phyloP scores from a whole-genome alignment of 2,113 vertebrate species.

The Halichoerus grypus region DNA sequence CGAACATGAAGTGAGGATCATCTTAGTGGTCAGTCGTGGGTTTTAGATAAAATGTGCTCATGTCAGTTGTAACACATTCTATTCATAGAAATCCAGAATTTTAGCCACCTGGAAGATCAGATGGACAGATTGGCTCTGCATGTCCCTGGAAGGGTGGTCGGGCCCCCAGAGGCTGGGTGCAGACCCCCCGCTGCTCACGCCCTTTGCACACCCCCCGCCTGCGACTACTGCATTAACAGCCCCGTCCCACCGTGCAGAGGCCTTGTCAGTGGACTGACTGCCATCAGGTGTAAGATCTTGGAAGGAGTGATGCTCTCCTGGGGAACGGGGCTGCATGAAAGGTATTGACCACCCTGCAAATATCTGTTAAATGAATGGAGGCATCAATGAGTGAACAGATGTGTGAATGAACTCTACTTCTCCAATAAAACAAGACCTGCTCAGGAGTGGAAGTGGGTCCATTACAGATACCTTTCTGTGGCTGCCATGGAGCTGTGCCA shows the following conservation, averaged over 20 bases:
- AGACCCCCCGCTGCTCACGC: background rate
- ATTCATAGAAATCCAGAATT: background rate
- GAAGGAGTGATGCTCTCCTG: background rate
- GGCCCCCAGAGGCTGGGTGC: background rate
- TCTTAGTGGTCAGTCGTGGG: background rate
- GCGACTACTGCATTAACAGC: rapidly evolving
- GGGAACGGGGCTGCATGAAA: too few relatives aligned
- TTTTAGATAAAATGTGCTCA: too few relatives aligned
- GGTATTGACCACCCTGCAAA: background rate
- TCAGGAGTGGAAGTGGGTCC: too few relatives aligned
- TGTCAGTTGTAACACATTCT: too few relatives aligned
- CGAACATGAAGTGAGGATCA: background rate
- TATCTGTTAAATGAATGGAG: background rate
- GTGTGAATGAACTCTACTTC: background rate
- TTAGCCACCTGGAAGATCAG: background rate
- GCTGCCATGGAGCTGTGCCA: background rate
- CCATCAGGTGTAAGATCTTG: background rate
- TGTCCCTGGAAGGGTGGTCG: background rate
- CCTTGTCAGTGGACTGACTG: background rate
- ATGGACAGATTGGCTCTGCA: background rate
- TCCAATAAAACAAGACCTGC: background rate
- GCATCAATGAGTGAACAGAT: too few relatives aligned
- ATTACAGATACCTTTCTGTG: too few relatives aligned
- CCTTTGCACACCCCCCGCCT: rapidly evolving
- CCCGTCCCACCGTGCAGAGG: rapidly evolving